Base-by-base conservation (phyloP, 2,888 invertebrate species). In the Netelia inedita region DNA sequence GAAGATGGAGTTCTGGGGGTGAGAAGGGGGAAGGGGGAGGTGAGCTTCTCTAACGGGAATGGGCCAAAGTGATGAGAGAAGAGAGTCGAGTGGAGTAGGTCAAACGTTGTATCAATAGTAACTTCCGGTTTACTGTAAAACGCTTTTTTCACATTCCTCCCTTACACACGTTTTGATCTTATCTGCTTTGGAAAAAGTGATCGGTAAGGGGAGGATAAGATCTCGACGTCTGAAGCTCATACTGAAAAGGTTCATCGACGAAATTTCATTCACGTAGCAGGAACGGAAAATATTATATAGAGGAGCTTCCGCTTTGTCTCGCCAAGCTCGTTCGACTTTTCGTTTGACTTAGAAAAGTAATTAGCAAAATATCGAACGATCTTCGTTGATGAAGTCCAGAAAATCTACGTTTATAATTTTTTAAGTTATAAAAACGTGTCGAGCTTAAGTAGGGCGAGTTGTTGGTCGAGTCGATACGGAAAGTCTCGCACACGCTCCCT, bases 1-100 rank as follows among this genome's bases (percentile, higher is more conserved):
- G 41, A 59, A 21, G n/a, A 16, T 43, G 14, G n/a, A 55, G 63
- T 28, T 16, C 63, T 28, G 63, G 63, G 23, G 61, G 50, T 63
- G 65, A 16, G 50, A 35, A 5, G 11, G 1, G 28, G 10, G 8
- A 41, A 28, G 23, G 59, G 19, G 8, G 61, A 57, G 61, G 1
- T 11, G 11, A 61, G 14, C 14, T 61, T 21, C 61, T 21, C 61
- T 21, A 21, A 61, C 46, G 46, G 14, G 11, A 46, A 14, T 46
- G 46, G 16, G 19, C 5, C 57, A 19, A 16, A 57, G 57, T 57
- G 57, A 57, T 19, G 57, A 57, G 9, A 57, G 57, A n/a, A 57
- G 19, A 57, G n/a, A 19, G 21, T 19, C 6, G 9, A 19, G 16
- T 57, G 19, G 57, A 57, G 57, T 57, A 19, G 57, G 9, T 57